phyloP scores from a whole-genome alignment of 2,888 invertebrate genomes.

The Harmothoe impar region DNA sequence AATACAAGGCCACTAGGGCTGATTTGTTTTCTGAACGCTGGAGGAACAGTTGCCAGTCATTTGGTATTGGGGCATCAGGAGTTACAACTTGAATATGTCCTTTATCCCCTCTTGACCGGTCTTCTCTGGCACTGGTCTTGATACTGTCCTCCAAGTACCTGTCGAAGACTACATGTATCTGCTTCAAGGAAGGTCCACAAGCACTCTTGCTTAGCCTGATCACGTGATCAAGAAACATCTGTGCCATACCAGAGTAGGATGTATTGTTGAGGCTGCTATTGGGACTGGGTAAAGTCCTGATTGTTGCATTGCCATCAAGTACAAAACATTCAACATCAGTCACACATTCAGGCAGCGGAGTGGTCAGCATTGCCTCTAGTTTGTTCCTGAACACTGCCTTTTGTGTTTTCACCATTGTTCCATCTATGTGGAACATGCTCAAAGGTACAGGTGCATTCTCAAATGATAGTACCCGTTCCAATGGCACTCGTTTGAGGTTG shows the following conservation, averaged over 20 bases:
- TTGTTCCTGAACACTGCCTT: constrained; percentile 30
- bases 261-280: neutral
- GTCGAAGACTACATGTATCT: constrained; percentile 28
- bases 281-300: neutral
- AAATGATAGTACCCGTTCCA: neutral
- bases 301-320: constrained; percentile 28
- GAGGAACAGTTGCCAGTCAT: neutral
- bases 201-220: neutral
- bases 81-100: neutral
- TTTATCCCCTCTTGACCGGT: neutral
- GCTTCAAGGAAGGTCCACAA: neutral
- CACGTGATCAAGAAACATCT: neutral
- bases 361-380: neutral
- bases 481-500: neutral
- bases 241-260: neutral
- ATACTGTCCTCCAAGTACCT: neutral
- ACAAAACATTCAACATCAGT: neutral
- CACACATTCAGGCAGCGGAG: neutral
- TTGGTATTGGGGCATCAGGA: neutral
- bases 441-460: constrained; percentile 13
- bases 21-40: neutral
- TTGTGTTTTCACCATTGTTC: neutral
- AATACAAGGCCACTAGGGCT: neutral
- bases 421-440: neutral
- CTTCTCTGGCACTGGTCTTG: neutral